Conservation (phyloP, 2,888 invertebrate species). For the Patella pellucida region DNA sequence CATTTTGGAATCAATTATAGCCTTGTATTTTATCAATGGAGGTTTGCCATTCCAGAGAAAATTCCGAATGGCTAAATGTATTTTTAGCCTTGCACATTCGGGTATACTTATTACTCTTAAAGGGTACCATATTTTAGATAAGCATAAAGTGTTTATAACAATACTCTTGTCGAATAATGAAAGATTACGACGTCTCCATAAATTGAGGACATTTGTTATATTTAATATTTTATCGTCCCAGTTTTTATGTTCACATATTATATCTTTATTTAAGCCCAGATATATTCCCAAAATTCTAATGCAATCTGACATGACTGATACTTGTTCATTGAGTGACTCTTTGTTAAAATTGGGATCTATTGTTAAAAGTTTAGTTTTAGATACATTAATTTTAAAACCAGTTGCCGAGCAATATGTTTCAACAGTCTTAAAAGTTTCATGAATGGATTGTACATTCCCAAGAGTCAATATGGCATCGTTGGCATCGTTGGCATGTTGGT, state of each 20-base stretch:
- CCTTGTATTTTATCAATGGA: not conserved
- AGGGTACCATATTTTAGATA: not conserved
- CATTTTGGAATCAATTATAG: not conserved
- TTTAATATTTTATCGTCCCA: not conserved
- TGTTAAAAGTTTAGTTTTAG: not conserved
- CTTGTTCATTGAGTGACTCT: not conserved
- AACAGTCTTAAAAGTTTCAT: not conserved
- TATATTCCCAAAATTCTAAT: not conserved
- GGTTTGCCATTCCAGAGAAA: not conserved
- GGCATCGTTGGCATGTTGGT: not conserved
- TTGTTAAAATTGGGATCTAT: not conserved
- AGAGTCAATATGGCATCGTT: not conserved
- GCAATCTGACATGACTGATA: not conserved
- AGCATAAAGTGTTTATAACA: not conserved
- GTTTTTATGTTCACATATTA: not conserved
- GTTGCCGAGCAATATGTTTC: not conserved
- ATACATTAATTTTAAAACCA: not conserved
- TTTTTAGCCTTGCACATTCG: not conserved
- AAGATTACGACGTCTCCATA: not conserved
- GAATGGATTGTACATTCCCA: too few relatives aligned
- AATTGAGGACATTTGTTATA: not conserved
- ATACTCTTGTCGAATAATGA: not conserved
- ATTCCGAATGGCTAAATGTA: not conserved
- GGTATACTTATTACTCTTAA: not conserved
- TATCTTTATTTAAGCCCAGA: not conserved